phyloP scores from a whole-genome alignment of 2,888 invertebrate species.

The Pheosia gnoma region DNA sequence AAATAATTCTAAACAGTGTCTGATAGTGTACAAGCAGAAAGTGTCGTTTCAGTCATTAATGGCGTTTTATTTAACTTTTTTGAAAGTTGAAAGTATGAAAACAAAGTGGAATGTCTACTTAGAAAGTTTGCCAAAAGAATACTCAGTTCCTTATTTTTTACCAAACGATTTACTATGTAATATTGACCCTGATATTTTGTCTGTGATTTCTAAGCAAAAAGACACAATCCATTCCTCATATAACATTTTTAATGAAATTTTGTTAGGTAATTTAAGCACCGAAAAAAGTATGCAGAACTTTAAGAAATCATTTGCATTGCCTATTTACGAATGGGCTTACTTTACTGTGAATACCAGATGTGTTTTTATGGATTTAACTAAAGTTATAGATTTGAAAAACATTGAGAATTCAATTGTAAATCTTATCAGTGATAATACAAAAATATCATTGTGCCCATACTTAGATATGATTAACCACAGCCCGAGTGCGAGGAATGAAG shows the following conservation, averaged over 20 bases:
- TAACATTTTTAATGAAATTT: slow-evolving; percentile 73
- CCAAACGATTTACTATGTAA: slow-evolving; percentile 77
- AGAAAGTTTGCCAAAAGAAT: slow-evolving; percentile 86
- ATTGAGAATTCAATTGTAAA: slow-evolving; percentile 64
- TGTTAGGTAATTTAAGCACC: slow-evolving; percentile 59
- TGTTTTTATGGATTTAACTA: slow-evolving; percentile 87
- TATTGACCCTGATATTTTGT: slow-evolving; percentile 84
- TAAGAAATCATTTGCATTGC: slow-evolving; percentile 70
- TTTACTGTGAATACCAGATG: slow-evolving; percentile 93
- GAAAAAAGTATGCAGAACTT: slow-evolving; percentile 69
- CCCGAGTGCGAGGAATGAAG: slow-evolving; percentile 83
- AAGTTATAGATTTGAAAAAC: slow-evolving; percentile 71
- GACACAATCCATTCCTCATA: slow-evolving; percentile 73
- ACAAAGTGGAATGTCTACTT: slow-evolving; percentile 87
- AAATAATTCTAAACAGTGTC: slow-evolving; percentile 72
- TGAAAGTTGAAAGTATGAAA: slow-evolving; percentile 81
- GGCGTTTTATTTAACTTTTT: slow-evolving; percentile 88
- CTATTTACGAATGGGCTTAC: slow-evolving; percentile 90
- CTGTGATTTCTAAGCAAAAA: slow-evolving; percentile 80
- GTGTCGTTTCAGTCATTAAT: slow-evolving; percentile 89
- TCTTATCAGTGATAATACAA: slow-evolving; percentile 83
- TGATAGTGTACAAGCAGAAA: slow-evolving; percentile 59
- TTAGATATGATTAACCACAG: slow-evolving; percentile 96
- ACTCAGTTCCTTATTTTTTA: slow-evolving; percentile 88
- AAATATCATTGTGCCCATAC: slow-evolving; percentile 92